Evolutionary conservation across 2,797 vertebrate species (phyloP).

Genomic region (Anas acuta): DNA sequence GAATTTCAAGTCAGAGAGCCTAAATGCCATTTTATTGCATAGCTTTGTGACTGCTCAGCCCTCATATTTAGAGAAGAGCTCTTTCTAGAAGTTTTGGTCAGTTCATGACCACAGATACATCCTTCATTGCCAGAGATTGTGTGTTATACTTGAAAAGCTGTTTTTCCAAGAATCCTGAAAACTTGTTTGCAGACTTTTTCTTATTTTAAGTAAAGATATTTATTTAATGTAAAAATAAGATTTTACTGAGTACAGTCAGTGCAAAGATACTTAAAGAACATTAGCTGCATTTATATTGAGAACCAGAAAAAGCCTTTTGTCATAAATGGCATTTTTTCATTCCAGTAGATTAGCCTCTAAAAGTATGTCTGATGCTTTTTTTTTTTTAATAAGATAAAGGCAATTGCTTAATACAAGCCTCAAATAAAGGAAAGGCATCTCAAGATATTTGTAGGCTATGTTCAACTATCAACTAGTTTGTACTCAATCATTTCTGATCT

Average conservation of each 20-base stretch:
- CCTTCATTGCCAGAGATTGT: background rate
- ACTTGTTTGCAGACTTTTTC: background rate
- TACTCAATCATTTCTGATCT: slow-evolving; percentile 5
- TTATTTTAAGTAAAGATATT: background rate
- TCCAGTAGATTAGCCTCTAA: background rate
- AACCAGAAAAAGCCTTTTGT: background rate
- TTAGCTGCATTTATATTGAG: background rate
- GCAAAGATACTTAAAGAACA: background rate
- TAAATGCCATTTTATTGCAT: background rate
- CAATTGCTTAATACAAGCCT: background rate
- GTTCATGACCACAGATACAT: background rate
- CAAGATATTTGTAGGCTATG: background rate
- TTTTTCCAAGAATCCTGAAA: background rate
- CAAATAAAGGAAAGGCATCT: background rate
- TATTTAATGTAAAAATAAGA: background rate
- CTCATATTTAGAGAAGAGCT: background rate
- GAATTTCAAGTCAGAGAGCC: background rate
- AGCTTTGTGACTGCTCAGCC: background rate
- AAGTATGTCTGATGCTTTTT: background rate
- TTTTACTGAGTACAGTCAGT: background rate
- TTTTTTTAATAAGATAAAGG: background rate
- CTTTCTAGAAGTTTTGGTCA: background rate
- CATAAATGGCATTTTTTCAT: background rate
- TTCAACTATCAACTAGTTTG: background rate
- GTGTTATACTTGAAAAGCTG: background rate